Conservation (phyloP, 2,113 vertebrate species). For the Poecile atricapillus region DNA sequence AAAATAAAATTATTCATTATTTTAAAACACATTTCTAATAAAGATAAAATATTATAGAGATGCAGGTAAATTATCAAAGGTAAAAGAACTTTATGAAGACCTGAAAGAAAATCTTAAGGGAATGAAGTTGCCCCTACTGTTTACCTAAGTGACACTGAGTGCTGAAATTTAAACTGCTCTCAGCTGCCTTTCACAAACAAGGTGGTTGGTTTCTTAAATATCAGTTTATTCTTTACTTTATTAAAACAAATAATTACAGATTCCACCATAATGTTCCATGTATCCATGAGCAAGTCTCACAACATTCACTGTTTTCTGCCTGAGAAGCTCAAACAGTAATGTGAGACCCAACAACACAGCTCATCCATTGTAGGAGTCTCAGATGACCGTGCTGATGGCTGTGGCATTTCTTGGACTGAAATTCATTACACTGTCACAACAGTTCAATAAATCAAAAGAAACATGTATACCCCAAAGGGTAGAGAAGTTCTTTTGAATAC, state of each 20-base stretch:
- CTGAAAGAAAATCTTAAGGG: not conserved
- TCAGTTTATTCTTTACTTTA: not conserved
- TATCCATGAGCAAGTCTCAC: not conserved
- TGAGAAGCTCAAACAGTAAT: not conserved
- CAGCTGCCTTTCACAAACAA: not conserved
- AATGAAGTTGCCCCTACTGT: not conserved
- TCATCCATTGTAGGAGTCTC: not conserved
- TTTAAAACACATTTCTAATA: not conserved
- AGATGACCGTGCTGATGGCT: not conserved
- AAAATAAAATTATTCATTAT: not conserved
- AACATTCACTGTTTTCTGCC: not conserved
- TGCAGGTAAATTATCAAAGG: not conserved
- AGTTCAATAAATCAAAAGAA: conserved; percentile 55
- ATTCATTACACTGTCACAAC: conserved; percentile 30
- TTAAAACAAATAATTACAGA: not conserved
- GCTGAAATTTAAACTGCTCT: not conserved
- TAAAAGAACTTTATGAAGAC: not conserved
- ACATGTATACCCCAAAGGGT: not conserved
- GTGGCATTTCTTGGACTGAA: conserved; percentile 19
- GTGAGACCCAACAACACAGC: not conserved
- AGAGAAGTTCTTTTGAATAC: not conserved
- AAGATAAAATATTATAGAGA: not conserved
- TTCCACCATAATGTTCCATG: not conserved
- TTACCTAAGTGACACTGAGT: not conserved
- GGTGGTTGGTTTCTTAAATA: rapidly evolving